Evolutionary conservation across 2,113 vertebrate genomes (phyloP).

Genomic region (Myanophis thanlyinensis): DNA sequence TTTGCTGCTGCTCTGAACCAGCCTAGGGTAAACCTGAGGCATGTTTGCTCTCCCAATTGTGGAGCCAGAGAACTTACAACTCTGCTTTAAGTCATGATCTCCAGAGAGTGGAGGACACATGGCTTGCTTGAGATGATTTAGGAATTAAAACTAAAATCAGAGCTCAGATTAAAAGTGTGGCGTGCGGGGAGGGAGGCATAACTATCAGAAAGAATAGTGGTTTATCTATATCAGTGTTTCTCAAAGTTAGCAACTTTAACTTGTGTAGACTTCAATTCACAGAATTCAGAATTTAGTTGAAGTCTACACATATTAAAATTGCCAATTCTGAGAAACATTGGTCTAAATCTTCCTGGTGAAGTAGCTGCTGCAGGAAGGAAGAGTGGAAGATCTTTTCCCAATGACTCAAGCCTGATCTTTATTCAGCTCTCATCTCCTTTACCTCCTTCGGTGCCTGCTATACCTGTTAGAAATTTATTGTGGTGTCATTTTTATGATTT

Average conservation of each 20-base stretch:
- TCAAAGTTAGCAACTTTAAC: background rate
- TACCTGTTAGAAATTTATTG: background rate
- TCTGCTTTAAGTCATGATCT: background rate
- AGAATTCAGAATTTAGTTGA: background rate
- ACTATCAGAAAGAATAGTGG: background rate
- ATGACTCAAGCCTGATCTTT: background rate
- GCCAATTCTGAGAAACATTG: background rate
- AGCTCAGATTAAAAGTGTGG: background rate
- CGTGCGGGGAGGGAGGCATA: accelerated
- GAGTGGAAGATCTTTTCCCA: background rate
- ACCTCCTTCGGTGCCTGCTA: background rate
- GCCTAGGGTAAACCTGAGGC: background rate
- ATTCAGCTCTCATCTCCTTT: background rate
- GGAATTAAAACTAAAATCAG: background rate
- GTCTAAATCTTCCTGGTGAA: background rate
- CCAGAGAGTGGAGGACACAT: background rate
- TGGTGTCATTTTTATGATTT: background rate
- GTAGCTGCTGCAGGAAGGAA: background rate
- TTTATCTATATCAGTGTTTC: background rate
- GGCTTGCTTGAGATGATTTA: background rate
- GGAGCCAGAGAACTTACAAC: background rate
- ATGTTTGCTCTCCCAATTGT: background rate
- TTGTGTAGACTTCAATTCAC: background rate
- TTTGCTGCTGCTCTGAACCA: background rate
- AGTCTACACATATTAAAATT: background rate